Percentiles rank a stretch among this genome's conserved stretches.
phyloP scores from a whole-genome alignment of 2,888 invertebrate species.

The Amiota communis region DNA sequence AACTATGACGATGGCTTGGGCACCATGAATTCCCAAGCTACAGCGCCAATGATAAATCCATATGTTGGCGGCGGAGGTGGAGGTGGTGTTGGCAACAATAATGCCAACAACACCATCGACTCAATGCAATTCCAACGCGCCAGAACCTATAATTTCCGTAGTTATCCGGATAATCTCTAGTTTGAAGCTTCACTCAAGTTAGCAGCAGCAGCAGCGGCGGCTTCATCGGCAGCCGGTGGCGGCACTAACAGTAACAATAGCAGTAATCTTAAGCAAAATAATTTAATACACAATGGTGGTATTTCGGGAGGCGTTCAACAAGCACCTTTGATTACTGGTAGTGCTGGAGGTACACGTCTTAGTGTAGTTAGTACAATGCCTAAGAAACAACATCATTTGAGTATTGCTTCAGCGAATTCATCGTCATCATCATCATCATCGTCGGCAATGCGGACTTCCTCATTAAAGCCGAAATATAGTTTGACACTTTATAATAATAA shows the following conservation, averaged over 20 bases:
- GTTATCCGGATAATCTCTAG: conserved; percentile 73
- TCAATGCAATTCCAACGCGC: conserved; percentile 69
- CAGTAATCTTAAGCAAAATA: conserved; percentile 19
- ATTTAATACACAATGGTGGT: conserved; percentile 13
- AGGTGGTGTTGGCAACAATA: conserved; percentile 44
- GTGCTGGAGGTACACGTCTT: conserved; percentile 17
- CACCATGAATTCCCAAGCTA: conserved; percentile 71
- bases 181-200: conserved; percentile 68
- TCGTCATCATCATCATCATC: conserved; percentile 32
- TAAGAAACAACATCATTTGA: conserved; percentile 57
- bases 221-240: conserved; percentile 8
- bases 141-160: conserved; percentile 72
- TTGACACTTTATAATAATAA: conserved; percentile 62
- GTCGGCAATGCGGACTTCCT: conserved; percentile 29
- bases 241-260: not conserved
- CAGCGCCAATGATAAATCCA: conserved; percentile 71
- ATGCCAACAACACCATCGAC: conserved; percentile 57
- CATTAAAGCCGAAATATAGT: conserved; percentile 58
- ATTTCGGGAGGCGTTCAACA: conserved; percentile 19
- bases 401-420: conserved; percentile 44
- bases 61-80: conserved; percentile 55
- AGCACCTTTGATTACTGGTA: not conserved
- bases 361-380: conserved; percentile 61
- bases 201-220: conserved; percentile 43
- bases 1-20: conserved; percentile 69